Evolutionary conservation across 2,113 vertebrate genomes (phyloP).

Genomic region (Otolemur garnettii): DNA sequence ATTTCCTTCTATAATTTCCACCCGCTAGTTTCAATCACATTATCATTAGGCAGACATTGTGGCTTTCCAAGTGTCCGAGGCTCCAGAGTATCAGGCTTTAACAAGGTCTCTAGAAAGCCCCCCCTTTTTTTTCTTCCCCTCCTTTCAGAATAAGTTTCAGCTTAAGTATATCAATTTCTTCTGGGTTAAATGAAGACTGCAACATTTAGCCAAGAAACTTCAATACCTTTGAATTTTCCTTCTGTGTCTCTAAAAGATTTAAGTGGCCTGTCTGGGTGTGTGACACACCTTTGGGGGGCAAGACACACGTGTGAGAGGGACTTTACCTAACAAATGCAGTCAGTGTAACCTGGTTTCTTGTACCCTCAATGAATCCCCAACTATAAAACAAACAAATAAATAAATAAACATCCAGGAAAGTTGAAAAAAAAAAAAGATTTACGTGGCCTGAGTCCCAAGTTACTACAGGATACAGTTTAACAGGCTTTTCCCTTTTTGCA

Average conservation of each 20-base stretch:
- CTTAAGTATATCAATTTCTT: not conserved
- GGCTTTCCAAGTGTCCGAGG: not conserved
- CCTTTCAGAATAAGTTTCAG: not conserved
- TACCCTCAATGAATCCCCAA: no score
- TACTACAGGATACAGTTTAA: not conserved
- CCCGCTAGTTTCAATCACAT: not conserved
- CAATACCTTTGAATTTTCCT: not conserved
- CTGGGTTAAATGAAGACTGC: not conserved
- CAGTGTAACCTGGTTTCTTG: no score
- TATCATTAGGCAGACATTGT: not conserved
- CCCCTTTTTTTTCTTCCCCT: not conserved
- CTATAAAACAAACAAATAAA: no score
- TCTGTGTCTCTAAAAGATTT: slow-evolving; percentile 5
- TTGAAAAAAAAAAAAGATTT: no score
- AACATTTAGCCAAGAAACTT: not conserved
- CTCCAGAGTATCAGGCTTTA: not conserved
- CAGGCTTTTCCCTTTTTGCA: not conserved
- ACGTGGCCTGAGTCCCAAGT: not conserved
- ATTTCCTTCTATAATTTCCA: not conserved
- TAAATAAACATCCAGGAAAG: no score
- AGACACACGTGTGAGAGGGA: no score
- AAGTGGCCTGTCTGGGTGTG: not conserved
- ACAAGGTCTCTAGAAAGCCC: not conserved
- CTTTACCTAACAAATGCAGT: no score
- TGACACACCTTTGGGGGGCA: no score